A percentile compares a stretch with the other conserved stretches of the same genome.
Evolutionary conservation across 2,797 vertebrate species (phyloP).

Genomic region (Lates japonicus): DNA sequence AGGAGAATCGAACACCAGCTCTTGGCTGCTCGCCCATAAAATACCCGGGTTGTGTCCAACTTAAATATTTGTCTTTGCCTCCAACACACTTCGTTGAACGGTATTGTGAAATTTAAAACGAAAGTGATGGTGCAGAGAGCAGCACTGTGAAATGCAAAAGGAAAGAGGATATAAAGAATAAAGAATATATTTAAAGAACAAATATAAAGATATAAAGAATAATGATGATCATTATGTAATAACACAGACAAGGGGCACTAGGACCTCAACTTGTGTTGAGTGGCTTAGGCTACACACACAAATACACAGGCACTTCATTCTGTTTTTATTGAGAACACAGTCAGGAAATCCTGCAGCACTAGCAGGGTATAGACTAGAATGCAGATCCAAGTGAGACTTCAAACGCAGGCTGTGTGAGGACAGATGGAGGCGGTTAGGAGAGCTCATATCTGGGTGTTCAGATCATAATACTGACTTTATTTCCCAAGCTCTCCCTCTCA

Average conservation of each 20-base stretch:
- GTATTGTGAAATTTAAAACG: slow-evolving; percentile 61
- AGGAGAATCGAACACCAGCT: slow-evolving; percentile 41
- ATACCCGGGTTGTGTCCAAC: slow-evolving; percentile 64
- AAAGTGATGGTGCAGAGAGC: slow-evolving; percentile 62
- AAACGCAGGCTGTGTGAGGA: slow-evolving; percentile 70
- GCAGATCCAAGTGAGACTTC: slow-evolving; percentile 71
- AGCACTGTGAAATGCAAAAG: slow-evolving; percentile 40
- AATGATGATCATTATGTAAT: slow-evolving; percentile 65
- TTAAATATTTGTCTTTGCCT: slow-evolving; percentile 80
- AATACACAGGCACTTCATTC: slow-evolving; percentile 19
- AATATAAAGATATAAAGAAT: background rate
- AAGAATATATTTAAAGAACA: background rate
- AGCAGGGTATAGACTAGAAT: slow-evolving; percentile 56
- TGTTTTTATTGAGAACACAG: slow-evolving; percentile 22
- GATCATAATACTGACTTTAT: slow-evolving; percentile 80
- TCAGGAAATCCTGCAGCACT: slow-evolving; percentile 51
- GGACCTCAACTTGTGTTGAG: slow-evolving; percentile 46
- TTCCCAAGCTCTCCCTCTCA: slow-evolving; percentile 71
- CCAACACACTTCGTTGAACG: slow-evolving; percentile 64
- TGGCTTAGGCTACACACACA: slow-evolving; percentile 48
- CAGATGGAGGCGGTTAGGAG: slow-evolving; percentile 79
- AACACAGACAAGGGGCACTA: slow-evolving; percentile 42
- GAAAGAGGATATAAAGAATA: slow-evolving; percentile 40
- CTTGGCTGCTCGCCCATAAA: slow-evolving; percentile 57
- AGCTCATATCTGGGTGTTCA: slow-evolving; percentile 79